Conservation (phyloP, 1,140 invertebrate species). For the Chironomus tepperi region DNA sequence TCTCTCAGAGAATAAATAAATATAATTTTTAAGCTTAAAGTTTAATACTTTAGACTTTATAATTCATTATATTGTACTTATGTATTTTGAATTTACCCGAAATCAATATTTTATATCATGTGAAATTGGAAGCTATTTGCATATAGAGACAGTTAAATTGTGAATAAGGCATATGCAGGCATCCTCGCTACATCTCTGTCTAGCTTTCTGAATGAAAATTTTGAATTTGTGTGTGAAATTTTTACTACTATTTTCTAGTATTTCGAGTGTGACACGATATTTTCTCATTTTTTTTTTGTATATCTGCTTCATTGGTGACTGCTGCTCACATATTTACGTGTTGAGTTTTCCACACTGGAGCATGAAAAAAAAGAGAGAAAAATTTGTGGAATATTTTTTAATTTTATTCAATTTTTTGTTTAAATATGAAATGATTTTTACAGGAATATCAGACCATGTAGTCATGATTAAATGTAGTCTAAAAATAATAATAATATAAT, state of each 20-base stretch:
- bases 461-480: too few species aligned
- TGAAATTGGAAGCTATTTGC: too few species aligned
- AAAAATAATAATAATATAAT: too few species aligned
- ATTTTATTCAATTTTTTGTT: too few species aligned
- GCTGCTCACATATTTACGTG: not conserved
- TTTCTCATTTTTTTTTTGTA: slow-evolving; percentile 19
- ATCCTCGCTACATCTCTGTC: not conserved
- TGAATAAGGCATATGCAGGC: not conserved
- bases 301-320: not conserved
- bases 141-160: too few species aligned
- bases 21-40: not conserved
- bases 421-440: too few species aligned
- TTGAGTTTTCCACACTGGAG: not conserved
- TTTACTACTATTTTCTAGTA: slow-evolving; percentile 20
- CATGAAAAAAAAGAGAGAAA: not conserved
- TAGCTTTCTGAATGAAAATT: slow-evolving; percentile 9
- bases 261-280: not conserved
- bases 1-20: not conserved
- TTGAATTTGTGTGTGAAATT: slow-evolving; percentile 18
- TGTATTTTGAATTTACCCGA: not conserved
- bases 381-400: not conserved
- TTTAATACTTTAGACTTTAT: not conserved
- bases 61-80: not conserved
- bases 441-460: too few species aligned
- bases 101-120: too few species aligned